Evolutionary conservation across 2,888 invertebrate species (phyloP).

Genomic region (Parnassius mnemosyne): DNA sequence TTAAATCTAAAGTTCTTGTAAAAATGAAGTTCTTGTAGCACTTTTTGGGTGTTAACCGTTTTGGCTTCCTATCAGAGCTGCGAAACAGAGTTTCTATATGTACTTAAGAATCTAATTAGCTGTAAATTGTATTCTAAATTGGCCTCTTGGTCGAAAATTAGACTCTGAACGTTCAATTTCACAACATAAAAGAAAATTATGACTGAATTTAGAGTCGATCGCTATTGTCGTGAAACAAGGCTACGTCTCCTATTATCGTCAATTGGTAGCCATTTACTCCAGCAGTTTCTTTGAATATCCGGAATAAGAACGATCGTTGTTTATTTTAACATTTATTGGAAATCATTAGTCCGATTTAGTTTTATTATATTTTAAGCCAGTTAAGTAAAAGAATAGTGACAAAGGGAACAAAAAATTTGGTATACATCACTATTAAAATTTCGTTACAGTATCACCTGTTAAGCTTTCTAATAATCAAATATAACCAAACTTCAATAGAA

Average conservation of each 20-base stretch:
- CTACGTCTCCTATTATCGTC: conserved; percentile 34
- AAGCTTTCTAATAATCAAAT: too few relatives aligned
- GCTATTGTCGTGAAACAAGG: conserved; percentile 47
- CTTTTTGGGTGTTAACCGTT: conserved; percentile 5
- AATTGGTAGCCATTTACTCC: conserved; percentile 33
- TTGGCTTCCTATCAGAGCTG: conserved; percentile 48
- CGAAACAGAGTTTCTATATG: conserved; percentile 41
- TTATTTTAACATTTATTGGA: conserved; percentile 15
- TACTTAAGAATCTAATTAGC: conserved; percentile 74
- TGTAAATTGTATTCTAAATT: conserved; percentile 73
- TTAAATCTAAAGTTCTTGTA: neutral
- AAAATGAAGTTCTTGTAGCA: conserved; percentile 4
- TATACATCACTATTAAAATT: too few relatives aligned
- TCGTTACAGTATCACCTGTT: too few relatives aligned
- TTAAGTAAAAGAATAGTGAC: too few relatives aligned
- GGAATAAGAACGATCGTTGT: conserved; percentile 11
- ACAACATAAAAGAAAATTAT: conserved; percentile 25
- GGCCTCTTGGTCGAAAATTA: conserved; percentile 65
- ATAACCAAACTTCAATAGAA: too few relatives aligned
- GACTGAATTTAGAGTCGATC: conserved; percentile 24
- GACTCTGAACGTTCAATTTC: conserved; percentile 26
- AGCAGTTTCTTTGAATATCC: conserved; percentile 24
- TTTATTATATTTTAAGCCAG: neutral
- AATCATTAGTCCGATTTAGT: conserved; percentile 12
- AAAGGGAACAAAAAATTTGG: too few relatives aligned